A percentile compares a stretch with the other conserved stretches of the same genome.
These are phyloP conservation scores for Brachyhypopomus occidentalis DNA, from an alignment of 2,113 vertebrate genomes.

Conservation along the genomic window DNA sequence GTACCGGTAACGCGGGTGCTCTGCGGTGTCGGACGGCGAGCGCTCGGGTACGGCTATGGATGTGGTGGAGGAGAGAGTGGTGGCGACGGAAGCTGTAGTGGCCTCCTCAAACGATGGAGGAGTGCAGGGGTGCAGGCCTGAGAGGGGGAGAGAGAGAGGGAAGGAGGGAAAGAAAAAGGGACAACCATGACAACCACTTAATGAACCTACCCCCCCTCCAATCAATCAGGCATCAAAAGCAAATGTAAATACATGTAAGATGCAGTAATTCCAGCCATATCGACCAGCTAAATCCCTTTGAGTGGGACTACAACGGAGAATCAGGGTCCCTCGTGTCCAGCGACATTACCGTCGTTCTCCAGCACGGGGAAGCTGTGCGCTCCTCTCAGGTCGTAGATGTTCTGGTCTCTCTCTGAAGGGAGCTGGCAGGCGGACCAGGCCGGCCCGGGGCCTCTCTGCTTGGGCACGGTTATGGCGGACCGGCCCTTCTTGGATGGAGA, in stretches of 20 bases:
- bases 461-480: constrained; percentile 78
- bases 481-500: constrained; percentile 95
- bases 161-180: background rate
- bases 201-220: no score
- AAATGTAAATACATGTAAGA: no score
- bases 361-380: constrained; percentile 82
- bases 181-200: no score
- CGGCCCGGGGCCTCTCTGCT: constrained; percentile 74
- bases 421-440: constrained; percentile 83
- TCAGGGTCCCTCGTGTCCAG: no score
- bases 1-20: constrained; percentile 88
- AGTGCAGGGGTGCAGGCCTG: constrained; percentile 87
- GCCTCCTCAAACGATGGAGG: constrained; percentile 98
- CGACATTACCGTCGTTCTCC: constrained; percentile 83
- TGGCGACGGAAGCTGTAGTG: constrained; percentile 94
- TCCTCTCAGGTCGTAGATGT: constrained; percentile 83
- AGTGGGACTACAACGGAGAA: no score
- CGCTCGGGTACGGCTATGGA: constrained; percentile 89
- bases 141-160: constrained; percentile 54
- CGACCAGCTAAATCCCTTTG: no score
- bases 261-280: no score
- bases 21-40: constrained; percentile 88
- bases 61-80: constrained; percentile 91
- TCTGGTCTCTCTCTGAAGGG: constrained; percentile 81
- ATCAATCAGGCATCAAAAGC: no score